These are phyloP conservation scores for Protodeltote pygarga DNA, from an alignment of 2,888 invertebrate genomes.

Conservation along the genomic window DNA sequence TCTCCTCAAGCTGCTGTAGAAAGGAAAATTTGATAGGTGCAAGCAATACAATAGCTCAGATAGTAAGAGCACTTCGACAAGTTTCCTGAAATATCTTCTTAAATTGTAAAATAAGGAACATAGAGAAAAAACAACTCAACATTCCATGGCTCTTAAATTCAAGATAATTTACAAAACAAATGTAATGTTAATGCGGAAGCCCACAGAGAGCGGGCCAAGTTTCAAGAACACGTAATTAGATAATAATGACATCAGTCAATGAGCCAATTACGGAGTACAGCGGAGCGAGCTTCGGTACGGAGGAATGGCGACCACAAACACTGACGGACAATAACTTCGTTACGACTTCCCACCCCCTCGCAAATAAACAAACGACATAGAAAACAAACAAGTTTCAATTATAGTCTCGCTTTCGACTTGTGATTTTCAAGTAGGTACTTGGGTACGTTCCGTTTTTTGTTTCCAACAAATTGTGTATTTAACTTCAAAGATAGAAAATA, in stretches of 20 bases:
- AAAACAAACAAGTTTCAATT: constrained; percentile 53
- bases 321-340: constrained; percentile 64
- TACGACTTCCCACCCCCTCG: constrained; percentile 51
- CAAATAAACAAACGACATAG: constrained; percentile 63
- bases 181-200: constrained; percentile 21
- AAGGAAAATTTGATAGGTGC: too few species aligned
- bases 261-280: constrained; percentile 58
- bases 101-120: not conserved
- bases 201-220: constrained; percentile 39
- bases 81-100: constrained; percentile 7
- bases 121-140: not conserved
- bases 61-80: too few species aligned
- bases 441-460: constrained; percentile 25
- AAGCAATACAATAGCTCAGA: too few species aligned
- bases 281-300: constrained; percentile 29
- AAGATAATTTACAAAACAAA: constrained; percentile 24
- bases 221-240: constrained; percentile 57
- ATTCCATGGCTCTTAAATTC: constrained; percentile 10
- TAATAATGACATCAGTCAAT: constrained; percentile 59
- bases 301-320: constrained; percentile 38
- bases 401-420: constrained; percentile 31
- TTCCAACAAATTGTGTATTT: constrained; percentile 38
- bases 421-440: constrained; percentile 37
- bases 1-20: too few species aligned
- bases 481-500: constrained; percentile 47